Conservation (phyloP, 2,797 vertebrate species). For the Anguilla anguilla region DNA sequence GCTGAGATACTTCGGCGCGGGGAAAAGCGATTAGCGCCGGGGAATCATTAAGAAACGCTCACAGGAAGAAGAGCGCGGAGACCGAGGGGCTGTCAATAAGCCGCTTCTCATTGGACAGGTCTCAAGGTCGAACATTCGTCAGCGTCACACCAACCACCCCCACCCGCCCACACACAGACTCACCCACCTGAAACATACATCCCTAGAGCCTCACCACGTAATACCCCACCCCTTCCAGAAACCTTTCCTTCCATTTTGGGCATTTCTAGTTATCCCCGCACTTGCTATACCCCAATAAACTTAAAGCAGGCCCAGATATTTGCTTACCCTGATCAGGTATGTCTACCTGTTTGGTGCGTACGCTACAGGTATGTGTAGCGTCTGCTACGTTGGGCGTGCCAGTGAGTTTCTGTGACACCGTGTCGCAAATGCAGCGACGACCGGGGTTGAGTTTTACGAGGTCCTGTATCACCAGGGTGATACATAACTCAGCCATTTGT, state of each 20-base stretch:
- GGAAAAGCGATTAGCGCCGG: neutral
- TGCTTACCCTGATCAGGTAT: neutral
- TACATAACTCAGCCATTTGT: too few species aligned
- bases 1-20: neutral
- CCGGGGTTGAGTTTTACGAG: neutral
- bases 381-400: too few species aligned
- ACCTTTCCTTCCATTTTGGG: neutral
- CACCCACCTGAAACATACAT: neutral
- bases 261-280: neutral
- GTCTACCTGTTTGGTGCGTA: neutral
- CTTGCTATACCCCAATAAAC: neutral
- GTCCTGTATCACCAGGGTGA: too few species aligned
- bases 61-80: neutral
- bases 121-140: slow-evolving; percentile 10
- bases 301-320: neutral
- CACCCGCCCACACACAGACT: too few species aligned
- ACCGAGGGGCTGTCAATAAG: neutral
- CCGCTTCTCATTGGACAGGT: neutral
- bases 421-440: neutral
- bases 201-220: neutral
- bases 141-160: neutral
- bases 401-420: neutral
- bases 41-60: neutral
- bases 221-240: neutral
- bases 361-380: too few species aligned